phyloP scores from a whole-genome alignment of 2,797 vertebrate genomes.

The Catostomus latipinnis region DNA sequence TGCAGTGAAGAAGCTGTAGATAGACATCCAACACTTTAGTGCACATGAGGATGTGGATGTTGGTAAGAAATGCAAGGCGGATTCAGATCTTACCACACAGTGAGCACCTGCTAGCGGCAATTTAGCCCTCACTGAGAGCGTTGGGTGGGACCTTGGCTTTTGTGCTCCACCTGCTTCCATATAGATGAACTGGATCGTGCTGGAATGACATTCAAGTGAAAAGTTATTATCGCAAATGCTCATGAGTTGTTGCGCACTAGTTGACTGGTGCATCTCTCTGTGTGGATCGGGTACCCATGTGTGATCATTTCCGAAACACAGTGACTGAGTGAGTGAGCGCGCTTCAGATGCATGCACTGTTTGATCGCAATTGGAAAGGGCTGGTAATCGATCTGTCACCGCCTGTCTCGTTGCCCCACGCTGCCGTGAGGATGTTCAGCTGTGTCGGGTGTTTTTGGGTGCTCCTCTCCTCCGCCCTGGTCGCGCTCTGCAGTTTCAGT shows the following conservation, averaged over 20 bases:
- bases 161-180: conserved; percentile 50
- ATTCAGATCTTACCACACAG: neutral
- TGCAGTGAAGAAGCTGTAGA: neutral
- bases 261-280: neutral
- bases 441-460: conserved; percentile 92
- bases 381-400: conserved; percentile 74
- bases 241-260: neutral
- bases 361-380: conserved; percentile 81
- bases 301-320: conserved; percentile 40
- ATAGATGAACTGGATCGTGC: conserved; percentile 9
- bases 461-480: conserved; percentile 86
- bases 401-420: conserved; percentile 74
- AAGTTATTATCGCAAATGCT: conserved; percentile 3
- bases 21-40: neutral
- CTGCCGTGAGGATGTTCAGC: conserved; percentile 84
- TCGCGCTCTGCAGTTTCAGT: conserved; percentile 87
- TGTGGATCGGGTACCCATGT: conserved; percentile 1
- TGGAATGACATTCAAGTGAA: conserved; percentile 4
- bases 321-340: conserved; percentile 65
- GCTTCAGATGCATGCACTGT: conserved; percentile 84
- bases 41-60: neutral
- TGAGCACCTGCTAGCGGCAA: conserved; percentile 53
- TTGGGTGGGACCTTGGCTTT: conserved; percentile 70
- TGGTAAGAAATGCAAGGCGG: neutral
- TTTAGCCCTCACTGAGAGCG: conserved; percentile 50